Evolutionary conservation across 1,140 invertebrate species (phyloP).

Genomic region (Platorchestia sp.): DNA sequence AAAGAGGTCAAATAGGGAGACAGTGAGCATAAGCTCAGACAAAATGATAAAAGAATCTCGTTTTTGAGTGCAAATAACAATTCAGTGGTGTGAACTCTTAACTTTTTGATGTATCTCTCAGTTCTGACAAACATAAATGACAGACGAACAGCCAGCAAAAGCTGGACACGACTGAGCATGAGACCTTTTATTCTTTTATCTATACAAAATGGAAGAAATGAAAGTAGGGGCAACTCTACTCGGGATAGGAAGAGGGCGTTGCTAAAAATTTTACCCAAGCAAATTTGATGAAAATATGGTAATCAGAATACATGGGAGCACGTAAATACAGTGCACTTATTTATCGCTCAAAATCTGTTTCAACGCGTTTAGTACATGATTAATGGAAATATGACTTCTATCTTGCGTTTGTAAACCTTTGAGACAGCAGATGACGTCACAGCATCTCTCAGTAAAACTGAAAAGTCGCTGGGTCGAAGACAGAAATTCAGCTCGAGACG

Average conservation of each 20-base stretch:
- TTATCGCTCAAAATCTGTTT: too few species aligned
- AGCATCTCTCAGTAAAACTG: too few species aligned
- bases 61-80: background rate
- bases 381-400: too few species aligned
- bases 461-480: too few species aligned
- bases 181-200: background rate
- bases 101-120: background rate
- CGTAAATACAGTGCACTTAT: too few species aligned
- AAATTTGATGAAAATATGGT: background rate
- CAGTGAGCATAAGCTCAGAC: background rate
- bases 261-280: background rate
- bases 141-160: background rate
- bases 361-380: too few species aligned
- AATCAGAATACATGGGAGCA: background rate
- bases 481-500: too few species aligned
- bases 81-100: background rate
- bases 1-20: background rate
- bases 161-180: background rate
- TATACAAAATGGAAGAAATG: background rate
- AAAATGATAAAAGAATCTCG: background rate
- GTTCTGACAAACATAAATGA: background rate
- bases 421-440: too few species aligned
- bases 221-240: background rate
- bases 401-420: too few species aligned
- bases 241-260: background rate